Conservation (phyloP, 2,113 vertebrate genomes). For the Rhinogobius similis region DNA sequence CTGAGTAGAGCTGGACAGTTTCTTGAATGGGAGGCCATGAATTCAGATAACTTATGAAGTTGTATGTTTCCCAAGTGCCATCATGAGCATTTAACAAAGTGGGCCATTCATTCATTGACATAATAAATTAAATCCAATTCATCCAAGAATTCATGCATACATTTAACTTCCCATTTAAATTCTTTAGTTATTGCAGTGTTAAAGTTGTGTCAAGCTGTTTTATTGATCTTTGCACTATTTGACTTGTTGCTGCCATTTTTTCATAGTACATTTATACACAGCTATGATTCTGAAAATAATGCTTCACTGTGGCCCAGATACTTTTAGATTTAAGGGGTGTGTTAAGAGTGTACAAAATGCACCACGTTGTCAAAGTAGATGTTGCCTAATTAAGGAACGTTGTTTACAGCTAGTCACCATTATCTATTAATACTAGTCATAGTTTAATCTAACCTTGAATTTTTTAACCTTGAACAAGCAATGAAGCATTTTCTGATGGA, state of each 20-base stretch:
- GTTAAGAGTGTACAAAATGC: constrained; percentile 52
- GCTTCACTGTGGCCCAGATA: not conserved
- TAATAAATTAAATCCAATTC: too few relatives aligned
- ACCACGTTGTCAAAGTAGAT: constrained; percentile 22
- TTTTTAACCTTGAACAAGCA: not conserved
- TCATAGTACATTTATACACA: constrained; percentile 21
- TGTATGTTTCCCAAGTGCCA: not conserved
- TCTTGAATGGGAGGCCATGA: not conserved
- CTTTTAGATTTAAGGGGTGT: constrained; percentile 1
- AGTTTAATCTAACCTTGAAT: not conserved
- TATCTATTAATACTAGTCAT: not conserved
- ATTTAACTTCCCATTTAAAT: constrained; percentile 13
- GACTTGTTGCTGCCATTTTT: constrained; percentile 9
- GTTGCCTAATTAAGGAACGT: constrained; percentile 26
- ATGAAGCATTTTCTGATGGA: not conserved
- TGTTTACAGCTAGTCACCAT: constrained; percentile 58
- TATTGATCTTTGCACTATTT: constrained; percentile 20
- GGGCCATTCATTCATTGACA: too few relatives aligned
- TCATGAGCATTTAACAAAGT: not conserved
- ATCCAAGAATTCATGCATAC: not conserved
- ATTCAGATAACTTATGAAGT: too few relatives aligned
- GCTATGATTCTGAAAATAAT: not conserved
- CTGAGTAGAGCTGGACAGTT: not conserved
- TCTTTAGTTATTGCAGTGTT: constrained; percentile 5
- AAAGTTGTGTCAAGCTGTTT: constrained; percentile 1